Evolutionary conservation across 2,888 invertebrate genomes (phyloP), one percentile per base, ranked within the genome.

Genomic region (Agrotis ipsilon): DNA sequence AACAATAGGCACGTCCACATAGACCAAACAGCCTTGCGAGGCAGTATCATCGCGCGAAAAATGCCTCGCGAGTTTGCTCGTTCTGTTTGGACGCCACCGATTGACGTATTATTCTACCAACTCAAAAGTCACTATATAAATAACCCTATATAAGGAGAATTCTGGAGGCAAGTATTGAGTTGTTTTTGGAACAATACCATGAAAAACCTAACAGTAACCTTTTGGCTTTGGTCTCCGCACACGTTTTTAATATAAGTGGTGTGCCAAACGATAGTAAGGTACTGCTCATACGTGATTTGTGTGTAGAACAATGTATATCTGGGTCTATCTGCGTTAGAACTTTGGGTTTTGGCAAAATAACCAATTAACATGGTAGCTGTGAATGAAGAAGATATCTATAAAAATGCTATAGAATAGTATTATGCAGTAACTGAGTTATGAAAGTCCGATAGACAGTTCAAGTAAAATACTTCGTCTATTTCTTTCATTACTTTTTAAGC

Each of bases 241-340:
- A 79, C 81, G 79, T 79, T 77, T 79, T 81, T 81, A 81, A 79
- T 79, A 81, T 65, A 63, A 77, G 54, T 62, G 57, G 32, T 24
- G 21, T 46, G 77, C 61, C 66, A 46, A 67, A 54, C 9, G 49
- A 62, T 57, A 14, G 48, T 48, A 43, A 75, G 32, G 57, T n/a
- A 78, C 32, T 45, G 45, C 49, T 3, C 5, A 21, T 49, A 75
- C 81, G 81, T 78, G 77, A 58, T 74, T 58, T 58, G 61, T 57
- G 39, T 65, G n/a, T 48, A 5, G 0, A 58, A 49, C n/a, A 45
- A 48, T 80, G 39, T 46, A 45, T 49, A 62, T 52, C 13, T 46
- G 39, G 21, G n/a, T 46, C 39, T 49, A 62, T 52, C 13, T 46
- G 39, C n/a, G n/a, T 59, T 11, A 9, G 11, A 43, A 48, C 21